A percentile compares a stretch with the other conserved stretches of the same genome.
phyloP scores from a whole-genome alignment of 2,888 invertebrate species.

The Chirona hameri region DNA sequence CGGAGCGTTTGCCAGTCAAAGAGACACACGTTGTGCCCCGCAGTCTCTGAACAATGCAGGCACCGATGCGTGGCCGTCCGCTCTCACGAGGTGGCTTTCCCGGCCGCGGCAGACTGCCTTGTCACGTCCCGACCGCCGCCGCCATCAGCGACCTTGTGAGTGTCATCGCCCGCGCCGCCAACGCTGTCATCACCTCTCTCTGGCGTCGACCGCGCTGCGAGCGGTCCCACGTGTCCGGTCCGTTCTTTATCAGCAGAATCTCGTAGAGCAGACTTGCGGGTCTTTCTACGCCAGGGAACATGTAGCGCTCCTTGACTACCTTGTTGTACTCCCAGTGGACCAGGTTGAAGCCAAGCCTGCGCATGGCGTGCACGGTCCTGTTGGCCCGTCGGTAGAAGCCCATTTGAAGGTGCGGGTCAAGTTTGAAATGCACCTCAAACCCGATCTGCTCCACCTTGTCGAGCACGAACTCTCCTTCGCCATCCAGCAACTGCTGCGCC shows the following conservation, averaged over 20 bases:
- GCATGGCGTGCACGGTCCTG: background rate
- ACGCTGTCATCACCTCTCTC: too few species aligned
- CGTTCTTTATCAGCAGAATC: slow-evolving; percentile 2
- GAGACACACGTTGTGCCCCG: too few species aligned
- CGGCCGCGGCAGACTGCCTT: too few species aligned
- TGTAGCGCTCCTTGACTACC: background rate
- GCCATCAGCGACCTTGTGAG: too few species aligned
- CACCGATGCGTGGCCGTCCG: too few species aligned
- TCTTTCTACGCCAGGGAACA: slow-evolving; percentile 12
- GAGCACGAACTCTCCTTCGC: background rate
- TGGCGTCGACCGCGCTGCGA: background rate
- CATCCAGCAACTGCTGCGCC: slow-evolving; percentile 30
- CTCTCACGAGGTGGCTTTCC: too few species aligned
- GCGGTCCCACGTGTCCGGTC: background rate
- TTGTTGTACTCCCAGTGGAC: slow-evolving; percentile 24
- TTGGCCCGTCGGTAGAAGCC: background rate
- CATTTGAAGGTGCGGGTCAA: background rate
- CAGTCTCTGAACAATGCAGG: too few species aligned
- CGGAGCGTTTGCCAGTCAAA: too few species aligned
- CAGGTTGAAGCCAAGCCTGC: background rate
- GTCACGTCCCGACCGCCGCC: too few species aligned
- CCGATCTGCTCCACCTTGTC: slow-evolving; percentile 26
- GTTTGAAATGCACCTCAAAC: background rate
- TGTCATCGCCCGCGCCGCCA: too few species aligned
- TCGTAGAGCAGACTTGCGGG: slow-evolving; percentile 24